Evolutionary conservation across 2,888 invertebrate species (phyloP), one percentile per base, ranked within the genome.

Genomic region (Polydrusus pterygomalis): DNA sequence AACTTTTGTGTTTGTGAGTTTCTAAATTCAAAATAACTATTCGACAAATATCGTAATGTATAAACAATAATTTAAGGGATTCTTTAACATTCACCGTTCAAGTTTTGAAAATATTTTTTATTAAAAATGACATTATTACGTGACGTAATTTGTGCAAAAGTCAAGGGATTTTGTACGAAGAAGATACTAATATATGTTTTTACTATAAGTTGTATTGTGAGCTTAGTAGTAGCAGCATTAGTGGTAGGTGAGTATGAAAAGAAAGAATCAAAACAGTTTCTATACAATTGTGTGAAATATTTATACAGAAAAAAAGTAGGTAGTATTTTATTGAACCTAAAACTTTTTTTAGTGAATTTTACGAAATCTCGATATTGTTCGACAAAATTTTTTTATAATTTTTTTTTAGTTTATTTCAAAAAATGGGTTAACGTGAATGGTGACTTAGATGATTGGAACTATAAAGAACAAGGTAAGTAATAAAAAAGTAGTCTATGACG

Each of bases 381-480:
- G n/a, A n/a, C n/a, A n/a, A n/a, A n/a, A n/a, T n/a, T n/a, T n/a
- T n/a, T n/a, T n/a, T 34, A 1, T 34, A 1, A 7, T 34, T 34
- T 34, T 34, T 8, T 34, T 34, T 34, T 34, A 47, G 47, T 17
- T 17, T 47, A 15, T 47, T 15, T 47, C 17, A 47, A 6, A 17
- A 17, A n/a, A n/a, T 17, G 17, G 47, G 15, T 7, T n/a, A n/a
- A n/a, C n/a, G n/a, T n/a, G 2, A n/a, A 47, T 25, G 30, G 45
- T n/a, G 49, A 47, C 17, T 47, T 9, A 17, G 47, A 60, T 20
- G 47, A 49, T 18, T 62, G 34, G 49, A 51, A 30, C 49, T 51
- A 49, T 38, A 49, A 38, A 30, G 38, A 69, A n/a, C 43, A 75
- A 64, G 58, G 60, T 60, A 74, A 34, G 11, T 49, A 9, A 6